A percentile compares a stretch with the other conserved stretches of the same genome.
phyloP scores from a whole-genome alignment of 1,140 invertebrate genomes.

The Orchesella cincta region DNA sequence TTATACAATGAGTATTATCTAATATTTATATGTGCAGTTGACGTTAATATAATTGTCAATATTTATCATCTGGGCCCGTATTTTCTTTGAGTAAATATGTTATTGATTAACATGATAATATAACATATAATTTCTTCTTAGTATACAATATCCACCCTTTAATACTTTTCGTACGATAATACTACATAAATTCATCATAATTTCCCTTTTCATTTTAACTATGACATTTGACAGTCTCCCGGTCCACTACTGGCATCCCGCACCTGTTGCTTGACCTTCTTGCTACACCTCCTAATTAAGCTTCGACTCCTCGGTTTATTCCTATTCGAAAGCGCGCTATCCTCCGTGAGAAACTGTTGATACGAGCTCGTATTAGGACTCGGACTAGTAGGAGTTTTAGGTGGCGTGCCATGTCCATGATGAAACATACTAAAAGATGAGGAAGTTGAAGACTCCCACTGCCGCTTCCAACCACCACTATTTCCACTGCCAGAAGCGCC shows the following conservation, averaged over 20 bases:
- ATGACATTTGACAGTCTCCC: conserved; percentile 35
- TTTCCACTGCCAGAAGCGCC: conserved; percentile 9
- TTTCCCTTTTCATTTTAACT: too few species aligned
- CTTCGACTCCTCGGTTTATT: conserved; percentile 71
- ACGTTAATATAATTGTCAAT: too few species aligned
- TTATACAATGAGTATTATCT: too few species aligned
- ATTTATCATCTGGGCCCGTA: too few species aligned
- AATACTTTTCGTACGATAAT: too few species aligned
- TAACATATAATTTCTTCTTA: too few species aligned
- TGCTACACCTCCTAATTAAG: conserved; percentile 73
- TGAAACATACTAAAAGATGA: not conserved
- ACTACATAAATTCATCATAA: too few species aligned
- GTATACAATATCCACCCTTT: too few species aligned
- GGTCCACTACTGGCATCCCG: conserved; percentile 53
- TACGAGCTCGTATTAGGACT: conserved; percentile 53
- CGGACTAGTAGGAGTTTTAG: conserved; percentile 34
- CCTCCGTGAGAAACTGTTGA: conserved; percentile 53
- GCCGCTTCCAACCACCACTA: not conserved
- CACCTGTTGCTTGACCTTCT: conserved; percentile 68
- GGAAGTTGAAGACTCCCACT: conserved; percentile 10
- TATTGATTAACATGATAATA: too few species aligned
- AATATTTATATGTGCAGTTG: too few species aligned
- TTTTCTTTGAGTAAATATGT: too few species aligned
- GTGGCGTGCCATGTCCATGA: not conserved
- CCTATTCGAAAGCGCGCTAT: conserved; percentile 46